Evolutionary conservation across 1,140 invertebrate species (phyloP).

Genomic region (Hylyphantes graminicola): DNA sequence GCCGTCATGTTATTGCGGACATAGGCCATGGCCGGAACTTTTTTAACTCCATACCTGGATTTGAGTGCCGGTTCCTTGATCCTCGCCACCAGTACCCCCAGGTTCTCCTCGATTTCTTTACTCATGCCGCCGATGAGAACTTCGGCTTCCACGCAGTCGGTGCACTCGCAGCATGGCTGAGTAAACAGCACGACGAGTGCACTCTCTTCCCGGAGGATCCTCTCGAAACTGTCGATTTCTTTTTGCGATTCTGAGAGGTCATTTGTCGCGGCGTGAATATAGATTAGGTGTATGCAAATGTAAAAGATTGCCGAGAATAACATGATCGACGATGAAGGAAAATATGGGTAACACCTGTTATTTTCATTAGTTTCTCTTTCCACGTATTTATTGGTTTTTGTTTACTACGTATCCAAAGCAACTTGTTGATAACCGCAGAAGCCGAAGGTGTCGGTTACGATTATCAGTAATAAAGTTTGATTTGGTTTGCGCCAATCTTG

Average conservation of each 20-base stretch:
- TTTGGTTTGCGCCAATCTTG: too few relatives aligned
- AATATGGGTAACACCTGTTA: slow-evolving; percentile 1
- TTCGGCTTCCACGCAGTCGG: slow-evolving; percentile 77
- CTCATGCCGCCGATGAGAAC: slow-evolving; percentile 75
- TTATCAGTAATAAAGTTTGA: too few relatives aligned
- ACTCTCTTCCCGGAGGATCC: slow-evolving; percentile 78
- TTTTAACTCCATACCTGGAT: slow-evolving; percentile 77
- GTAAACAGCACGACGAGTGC: slow-evolving; percentile 79
- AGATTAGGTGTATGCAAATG: neutral
- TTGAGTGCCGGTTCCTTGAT: slow-evolving; percentile 77
- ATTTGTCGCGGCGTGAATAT: too few relatives aligned
- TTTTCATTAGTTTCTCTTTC: neutral
- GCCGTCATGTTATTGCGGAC: slow-evolving; percentile 85
- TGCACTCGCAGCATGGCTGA: slow-evolving; percentile 81
- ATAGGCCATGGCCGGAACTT: slow-evolving; percentile 82
- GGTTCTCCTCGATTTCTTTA: slow-evolving; percentile 80
- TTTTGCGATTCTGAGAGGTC: neutral
- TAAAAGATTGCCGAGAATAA: neutral
- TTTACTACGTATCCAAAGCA: too few relatives aligned
- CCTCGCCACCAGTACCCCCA: slow-evolving; percentile 80
- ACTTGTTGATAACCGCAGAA: too few relatives aligned
- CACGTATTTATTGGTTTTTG: neutral
- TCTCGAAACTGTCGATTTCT: slow-evolving; percentile 39
- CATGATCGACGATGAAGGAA: neutral
- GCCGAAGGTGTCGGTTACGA: too few relatives aligned